phyloP scores from a whole-genome alignment of 2,113 vertebrate species.

The Budorcas taxicolor region DNA sequence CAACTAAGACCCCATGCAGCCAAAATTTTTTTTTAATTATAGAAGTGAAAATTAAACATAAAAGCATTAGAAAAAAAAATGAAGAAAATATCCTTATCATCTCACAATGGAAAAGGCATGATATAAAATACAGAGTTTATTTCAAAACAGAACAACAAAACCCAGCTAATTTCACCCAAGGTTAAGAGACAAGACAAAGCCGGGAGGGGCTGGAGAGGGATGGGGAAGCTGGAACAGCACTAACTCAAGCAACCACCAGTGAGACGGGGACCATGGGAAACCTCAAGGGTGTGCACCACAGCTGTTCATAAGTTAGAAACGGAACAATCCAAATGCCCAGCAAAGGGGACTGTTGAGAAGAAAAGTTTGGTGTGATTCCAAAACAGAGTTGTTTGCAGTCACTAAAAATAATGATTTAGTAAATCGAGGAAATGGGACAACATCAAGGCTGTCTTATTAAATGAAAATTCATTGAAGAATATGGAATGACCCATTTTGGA shows the following conservation, averaged over 20 bases:
- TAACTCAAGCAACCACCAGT: background rate
- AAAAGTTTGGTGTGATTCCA: background rate
- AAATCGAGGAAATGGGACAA: background rate
- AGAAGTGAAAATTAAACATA: background rate
- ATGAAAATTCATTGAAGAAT: background rate
- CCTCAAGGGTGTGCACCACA: fast-evolving
- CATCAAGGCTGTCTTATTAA: background rate
- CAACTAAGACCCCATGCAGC: background rate
- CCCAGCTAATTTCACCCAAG: background rate
- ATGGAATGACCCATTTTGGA: background rate
- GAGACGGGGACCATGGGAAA: background rate
- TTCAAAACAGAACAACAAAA: background rate
- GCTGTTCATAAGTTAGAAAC: background rate
- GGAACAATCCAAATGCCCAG: background rate
- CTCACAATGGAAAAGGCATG: background rate
- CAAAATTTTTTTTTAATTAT: background rate
- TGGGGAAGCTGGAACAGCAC: background rate
- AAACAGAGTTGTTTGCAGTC: background rate
- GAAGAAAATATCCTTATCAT: background rate
- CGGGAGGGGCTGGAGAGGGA: fast-evolving
- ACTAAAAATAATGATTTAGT: background rate
- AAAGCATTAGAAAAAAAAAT: background rate
- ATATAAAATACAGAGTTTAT: background rate
- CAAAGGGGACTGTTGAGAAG: background rate
- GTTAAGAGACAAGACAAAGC: background rate